Evolutionary conservation across 2,113 vertebrate genomes (phyloP), one percentile per base, ranked within the genome.

Genomic region (Puma concolor): DNA sequence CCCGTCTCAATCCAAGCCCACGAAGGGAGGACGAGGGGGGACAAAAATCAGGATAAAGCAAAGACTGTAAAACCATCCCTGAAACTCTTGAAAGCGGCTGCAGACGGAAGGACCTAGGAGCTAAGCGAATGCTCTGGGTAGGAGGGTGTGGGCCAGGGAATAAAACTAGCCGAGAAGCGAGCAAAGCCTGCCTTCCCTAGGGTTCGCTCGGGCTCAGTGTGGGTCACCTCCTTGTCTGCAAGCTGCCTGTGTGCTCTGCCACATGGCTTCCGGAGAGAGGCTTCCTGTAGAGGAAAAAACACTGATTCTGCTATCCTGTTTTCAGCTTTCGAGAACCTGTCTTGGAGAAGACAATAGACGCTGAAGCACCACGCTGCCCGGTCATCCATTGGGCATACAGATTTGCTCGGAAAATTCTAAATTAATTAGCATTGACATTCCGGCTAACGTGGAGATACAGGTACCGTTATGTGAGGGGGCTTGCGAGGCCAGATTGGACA

Each of bases 371-470:
- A 15, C 2, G 9, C 74, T 67, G 29, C 44, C 15, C 9, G 83
- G 29, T 17, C 44, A 87, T 79, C 52, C 48, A 38, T 86, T 84
- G 33, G 57, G 27, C 16, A 83, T 64, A 66, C n/a, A 52, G 66
- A 63, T 91, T 91, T 88, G 41, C 90, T 88, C 80, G 93, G n/a
- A 79, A 91, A 93, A 80, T 52, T 95, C 48, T 66, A 86, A 96
- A 87, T 85, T 84, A 25, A 67, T 93, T 41, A 88, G 33, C n/a
- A 16, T 33, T 64, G 64, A 50, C 41, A 64, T 82, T 91, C 91
- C 48, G 25, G 66, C 52, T 79, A 57, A 50, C 41, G 79, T 41
- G 93, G 52, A 83, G 36, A 83, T 64, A 86, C n/a, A 92, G 14
- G 23, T 69, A 60, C 41, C 91, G 15, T 79, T 64, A n/a, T 91